phyloP scores from a whole-genome alignment of 2,888 invertebrate species.

The Hyposoter didymator region DNA sequence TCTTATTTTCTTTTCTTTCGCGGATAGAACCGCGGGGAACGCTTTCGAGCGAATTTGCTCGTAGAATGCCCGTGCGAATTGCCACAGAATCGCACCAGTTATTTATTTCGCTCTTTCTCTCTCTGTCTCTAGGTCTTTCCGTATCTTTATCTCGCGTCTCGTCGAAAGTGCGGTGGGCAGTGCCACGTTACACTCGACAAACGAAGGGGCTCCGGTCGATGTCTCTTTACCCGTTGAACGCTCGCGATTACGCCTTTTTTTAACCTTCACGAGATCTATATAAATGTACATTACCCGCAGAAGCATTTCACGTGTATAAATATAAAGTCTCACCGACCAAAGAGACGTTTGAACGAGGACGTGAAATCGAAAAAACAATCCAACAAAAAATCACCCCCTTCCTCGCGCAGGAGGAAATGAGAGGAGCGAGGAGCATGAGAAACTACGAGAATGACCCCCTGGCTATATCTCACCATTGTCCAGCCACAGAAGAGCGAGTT shows the following conservation, averaged over 20 bases:
- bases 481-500: slow-evolving; percentile 44
- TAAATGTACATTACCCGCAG: slow-evolving; percentile 26
- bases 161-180: not conserved
- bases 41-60: slow-evolving; percentile 65
- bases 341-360: slow-evolving; percentile 31
- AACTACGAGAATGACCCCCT: slow-evolving; percentile 69
- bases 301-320: slow-evolving; percentile 4
- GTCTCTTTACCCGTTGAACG: slow-evolving; percentile 12
- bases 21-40: slow-evolving; percentile 58
- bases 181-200: not conserved
- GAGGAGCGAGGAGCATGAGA: slow-evolving; percentile 35
- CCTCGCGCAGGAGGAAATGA: slow-evolving; percentile 24
- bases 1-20: slow-evolving; percentile 52
- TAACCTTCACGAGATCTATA: not conserved
- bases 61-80: slow-evolving; percentile 54
- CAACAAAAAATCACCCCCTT: not conserved
- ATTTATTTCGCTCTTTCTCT: not conserved
- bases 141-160: not conserved
- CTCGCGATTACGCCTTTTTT: slow-evolving; percentile 1
- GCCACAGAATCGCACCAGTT: slow-evolving; percentile 46
- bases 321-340: slow-evolving; percentile 11
- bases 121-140: not conserved
- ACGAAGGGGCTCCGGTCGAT: not conserved
- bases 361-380: slow-evolving; percentile 39
- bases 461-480: slow-evolving; percentile 71